phyloP scores from a whole-genome alignment of 2,113 vertebrate genomes.

The Pelecanus crispus region DNA sequence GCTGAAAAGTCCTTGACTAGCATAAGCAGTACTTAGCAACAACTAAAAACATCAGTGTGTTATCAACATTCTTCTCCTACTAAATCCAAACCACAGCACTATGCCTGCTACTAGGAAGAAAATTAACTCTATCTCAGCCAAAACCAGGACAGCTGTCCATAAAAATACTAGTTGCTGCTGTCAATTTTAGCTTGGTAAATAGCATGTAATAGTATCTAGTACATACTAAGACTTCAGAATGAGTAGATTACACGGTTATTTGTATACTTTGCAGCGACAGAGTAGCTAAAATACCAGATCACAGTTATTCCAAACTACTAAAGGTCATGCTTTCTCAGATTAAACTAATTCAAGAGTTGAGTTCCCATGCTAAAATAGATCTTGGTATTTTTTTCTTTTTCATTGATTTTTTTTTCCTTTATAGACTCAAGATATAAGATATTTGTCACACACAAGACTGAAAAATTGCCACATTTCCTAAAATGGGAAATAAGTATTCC shows the following conservation, averaged over 20 bases:
- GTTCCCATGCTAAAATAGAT: neutral
- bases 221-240: neutral
- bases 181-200: neutral
- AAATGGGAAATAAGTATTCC: neutral
- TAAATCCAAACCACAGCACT: too few relatives aligned
- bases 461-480: neutral
- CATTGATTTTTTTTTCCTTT: neutral
- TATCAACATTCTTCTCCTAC: too few relatives aligned
- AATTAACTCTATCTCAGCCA: too few relatives aligned
- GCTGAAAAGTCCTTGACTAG: too few relatives aligned
- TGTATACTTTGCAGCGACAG: neutral
- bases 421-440: fast-evolving
- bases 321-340: neutral
- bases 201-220: neutral
- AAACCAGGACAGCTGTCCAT: too few relatives aligned
- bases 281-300: neutral
- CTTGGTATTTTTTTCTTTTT: neutral
- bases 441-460: neutral
- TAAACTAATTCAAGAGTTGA: neutral
- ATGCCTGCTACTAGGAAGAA: too few relatives aligned
- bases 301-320: neutral
- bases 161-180: neutral
- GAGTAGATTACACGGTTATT: neutral
- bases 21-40: too few relatives aligned
- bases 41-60: too few relatives aligned